Conservation (phyloP, 2,888 invertebrate species). For the Eupithecia pulchellata region DNA sequence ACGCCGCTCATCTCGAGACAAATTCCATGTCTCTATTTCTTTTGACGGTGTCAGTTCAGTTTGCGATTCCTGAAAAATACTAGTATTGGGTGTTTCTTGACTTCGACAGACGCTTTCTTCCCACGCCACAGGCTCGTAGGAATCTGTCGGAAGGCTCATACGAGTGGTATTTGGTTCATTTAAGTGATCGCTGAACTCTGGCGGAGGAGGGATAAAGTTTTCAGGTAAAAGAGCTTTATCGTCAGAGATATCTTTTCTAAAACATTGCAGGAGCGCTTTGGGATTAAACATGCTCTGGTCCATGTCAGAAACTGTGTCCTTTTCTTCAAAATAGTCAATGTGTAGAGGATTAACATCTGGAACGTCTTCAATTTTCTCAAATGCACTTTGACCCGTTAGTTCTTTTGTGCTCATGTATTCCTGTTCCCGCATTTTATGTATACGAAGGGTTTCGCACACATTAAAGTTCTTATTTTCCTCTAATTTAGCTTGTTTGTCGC, state of each 20-base stretch:
- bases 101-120: constrained; percentile 7
- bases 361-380: constrained; percentile 3
- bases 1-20: constrained; percentile 51
- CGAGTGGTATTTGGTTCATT: constrained; percentile 13
- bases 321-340: constrained; percentile 12
- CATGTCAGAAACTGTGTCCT: constrained; percentile 50
- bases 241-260: constrained; percentile 41
- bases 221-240: constrained; percentile 30
- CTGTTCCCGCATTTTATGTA: not conserved
- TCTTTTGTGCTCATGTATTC: not conserved
- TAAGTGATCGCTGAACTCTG: constrained; percentile 59
- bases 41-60: constrained; percentile 51
- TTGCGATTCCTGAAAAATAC: constrained; percentile 48
- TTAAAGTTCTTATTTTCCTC: constrained; percentile 19
- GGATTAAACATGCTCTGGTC: constrained; percentile 71
- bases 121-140: constrained; percentile 37
- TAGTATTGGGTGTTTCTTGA: constrained; percentile 15
- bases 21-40: constrained; percentile 68
- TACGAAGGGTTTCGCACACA: not conserved
- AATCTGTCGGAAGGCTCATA: constrained; percentile 23
- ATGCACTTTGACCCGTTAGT: not conserved
- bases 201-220: constrained; percentile 67
- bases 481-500: constrained; percentile 18
- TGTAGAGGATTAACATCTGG: constrained; percentile 6
- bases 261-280: constrained; percentile 65